Conservation (phyloP, 2,113 vertebrate genomes). For the Megaptera novaeangliae region DNA sequence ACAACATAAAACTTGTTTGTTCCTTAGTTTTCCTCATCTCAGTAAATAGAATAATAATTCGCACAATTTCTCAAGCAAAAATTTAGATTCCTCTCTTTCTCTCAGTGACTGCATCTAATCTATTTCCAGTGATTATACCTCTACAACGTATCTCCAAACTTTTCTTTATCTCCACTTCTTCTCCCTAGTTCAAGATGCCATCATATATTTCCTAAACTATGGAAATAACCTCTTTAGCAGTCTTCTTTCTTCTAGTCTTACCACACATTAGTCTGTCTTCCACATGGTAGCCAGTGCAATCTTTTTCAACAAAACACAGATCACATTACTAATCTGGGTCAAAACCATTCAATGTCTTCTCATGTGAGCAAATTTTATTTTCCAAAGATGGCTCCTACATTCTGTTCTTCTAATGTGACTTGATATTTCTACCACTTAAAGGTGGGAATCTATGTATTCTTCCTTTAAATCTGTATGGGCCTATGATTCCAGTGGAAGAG, state of each 20-base stretch:
- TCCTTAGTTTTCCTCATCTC: background rate
- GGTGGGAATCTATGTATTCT: rapidly evolving
- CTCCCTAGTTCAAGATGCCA: background rate
- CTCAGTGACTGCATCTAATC: background rate
- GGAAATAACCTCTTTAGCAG: background rate
- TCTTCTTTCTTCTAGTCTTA: background rate
- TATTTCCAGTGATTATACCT: background rate
- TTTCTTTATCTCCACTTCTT: background rate
- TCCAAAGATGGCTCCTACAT: background rate
- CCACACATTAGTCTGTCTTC: background rate
- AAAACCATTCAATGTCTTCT: background rate
- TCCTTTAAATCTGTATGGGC: background rate
- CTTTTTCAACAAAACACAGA: background rate
- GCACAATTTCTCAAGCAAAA: background rate
- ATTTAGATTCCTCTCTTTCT: background rate
- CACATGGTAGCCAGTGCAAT: background rate
- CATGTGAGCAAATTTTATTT: background rate
- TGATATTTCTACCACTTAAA: background rate
- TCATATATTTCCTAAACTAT: background rate
- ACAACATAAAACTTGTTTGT: background rate
- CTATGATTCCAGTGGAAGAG: background rate
- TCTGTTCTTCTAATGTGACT: background rate
- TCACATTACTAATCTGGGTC: background rate
- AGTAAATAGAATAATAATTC: background rate
- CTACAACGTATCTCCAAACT: background rate